Conservation (phyloP, 2,888 invertebrate species). For the Zelleria hepariella region DNA sequence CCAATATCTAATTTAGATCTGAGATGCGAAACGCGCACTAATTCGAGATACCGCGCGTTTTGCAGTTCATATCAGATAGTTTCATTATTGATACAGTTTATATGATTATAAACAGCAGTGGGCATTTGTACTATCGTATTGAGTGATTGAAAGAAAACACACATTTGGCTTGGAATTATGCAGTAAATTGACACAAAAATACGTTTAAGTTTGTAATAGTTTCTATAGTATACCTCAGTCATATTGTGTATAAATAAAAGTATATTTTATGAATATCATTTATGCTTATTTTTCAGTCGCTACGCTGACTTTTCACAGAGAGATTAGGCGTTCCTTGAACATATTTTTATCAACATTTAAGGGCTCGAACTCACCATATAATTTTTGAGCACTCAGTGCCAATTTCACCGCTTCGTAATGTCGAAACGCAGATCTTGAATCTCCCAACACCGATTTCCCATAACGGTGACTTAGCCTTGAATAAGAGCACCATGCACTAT, state of each 20-base stretch:
- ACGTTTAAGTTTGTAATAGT: neutral
- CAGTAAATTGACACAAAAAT: neutral
- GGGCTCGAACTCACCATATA: no score
- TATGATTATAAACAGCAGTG: neutral
- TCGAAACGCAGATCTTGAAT: no score
- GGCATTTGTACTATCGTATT: neutral
- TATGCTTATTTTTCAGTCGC: constrained; percentile 8
- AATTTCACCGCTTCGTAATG: no score
- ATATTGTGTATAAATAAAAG: constrained; percentile 6
- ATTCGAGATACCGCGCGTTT: no score
- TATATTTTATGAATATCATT: constrained; percentile 12
- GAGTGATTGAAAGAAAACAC: neutral
- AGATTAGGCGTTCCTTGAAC: neutral
- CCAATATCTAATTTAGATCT: no score
- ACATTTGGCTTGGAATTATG: neutral
- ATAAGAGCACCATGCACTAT: no score
- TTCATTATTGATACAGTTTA: neutral
- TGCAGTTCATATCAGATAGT: no score
- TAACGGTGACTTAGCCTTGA: no score
- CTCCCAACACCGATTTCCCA: no score
- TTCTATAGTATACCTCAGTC: neutral
- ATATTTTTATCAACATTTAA: no score
- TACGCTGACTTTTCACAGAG: neutral
- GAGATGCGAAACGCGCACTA: no score
- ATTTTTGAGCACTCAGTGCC: no score